Base-by-base conservation (phyloP, 2,888 invertebrate genomes). In the Leptopilina drosophilae region DNA sequence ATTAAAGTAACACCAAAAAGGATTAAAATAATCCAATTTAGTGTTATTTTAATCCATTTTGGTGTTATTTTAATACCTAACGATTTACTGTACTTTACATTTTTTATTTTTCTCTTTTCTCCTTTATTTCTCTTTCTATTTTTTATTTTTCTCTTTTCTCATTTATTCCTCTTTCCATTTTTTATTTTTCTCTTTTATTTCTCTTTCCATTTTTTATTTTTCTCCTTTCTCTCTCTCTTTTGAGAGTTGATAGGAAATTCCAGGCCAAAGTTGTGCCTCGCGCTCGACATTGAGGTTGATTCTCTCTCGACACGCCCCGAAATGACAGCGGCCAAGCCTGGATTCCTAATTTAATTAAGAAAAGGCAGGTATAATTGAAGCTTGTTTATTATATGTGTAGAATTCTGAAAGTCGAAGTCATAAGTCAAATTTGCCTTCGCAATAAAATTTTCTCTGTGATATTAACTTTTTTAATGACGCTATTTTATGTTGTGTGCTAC, bases 341-440 rank as follows among this genome's bases (percentile, higher is more conserved):
- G 88, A 91, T 89, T 91, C 89, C 88, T 91, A 91, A 91, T 91
- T 90, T 88, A 91, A 91, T 91, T 91, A 91, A 81, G 78, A 73
- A 33, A 33, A 78, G 80, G 78, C 82, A 80, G 80, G 78, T 82
- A 80, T 81, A 82, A 82, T 82, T 79, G 77, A 78, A 75, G 65
- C 75, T 82, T 82, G 82, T 82, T 82, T 84, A 84, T 82, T 81
- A 77, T 76, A 64, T 77, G 5, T 33, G 5, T 33, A 64, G 80
- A 77, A 81, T 82, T 83, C 81, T 80, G 80, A 77, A 80, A 82
- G 79, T 79, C 67, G 65, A 78, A 80, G n/a, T 82, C 82, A 83
- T 83, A 73, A 56, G 53, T 73, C 56, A 73, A 73, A 73, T 26
- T 73, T 26, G 49, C 42, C 46, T 26, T 15, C n/a, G 56, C 33